Percentiles rank a stretch among this genome's conserved stretches.
Evolutionary conservation across 1,140 invertebrate species (phyloP).

Genomic region (Lordiphosa stackelbergi): DNA sequence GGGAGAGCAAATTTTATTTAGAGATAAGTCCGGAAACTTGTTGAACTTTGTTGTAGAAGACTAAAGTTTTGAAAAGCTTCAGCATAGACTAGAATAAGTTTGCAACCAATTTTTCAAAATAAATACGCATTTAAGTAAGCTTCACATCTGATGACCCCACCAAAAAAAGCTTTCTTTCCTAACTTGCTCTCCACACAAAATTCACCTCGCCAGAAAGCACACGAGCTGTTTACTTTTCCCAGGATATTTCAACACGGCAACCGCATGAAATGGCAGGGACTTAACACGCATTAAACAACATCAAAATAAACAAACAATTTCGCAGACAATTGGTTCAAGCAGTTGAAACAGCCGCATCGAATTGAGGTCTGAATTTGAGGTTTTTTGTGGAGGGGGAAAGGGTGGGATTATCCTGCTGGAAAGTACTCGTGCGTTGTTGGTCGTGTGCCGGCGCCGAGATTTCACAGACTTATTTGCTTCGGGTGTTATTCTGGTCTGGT

Average conservation of each 20-base stretch:
- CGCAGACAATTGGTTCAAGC: conserved; percentile 65
- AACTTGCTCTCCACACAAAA: conserved; percentile 12
- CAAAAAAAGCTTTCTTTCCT: conserved; percentile 30
- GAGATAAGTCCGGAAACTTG: too few relatives aligned
- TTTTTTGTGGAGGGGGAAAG: conserved; percentile 9
- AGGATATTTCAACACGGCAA: conserved; percentile 43
- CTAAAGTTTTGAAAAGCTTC: neutral
- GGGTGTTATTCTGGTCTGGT: conserved; percentile 30
- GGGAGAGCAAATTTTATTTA: too few relatives aligned
- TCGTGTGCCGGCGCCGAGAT: conserved; percentile 48
- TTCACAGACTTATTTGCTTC: conserved; percentile 44
- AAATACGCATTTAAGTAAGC: conserved; percentile 8
- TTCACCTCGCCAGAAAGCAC: conserved; percentile 29
- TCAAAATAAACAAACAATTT: conserved; percentile 75
- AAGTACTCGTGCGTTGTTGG: conserved; percentile 29
- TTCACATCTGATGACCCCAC: neutral
- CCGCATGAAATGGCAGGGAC: conserved; percentile 39
- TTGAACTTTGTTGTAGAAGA: too few relatives aligned
- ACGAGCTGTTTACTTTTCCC: conserved; percentile 61
- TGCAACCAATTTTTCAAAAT: conserved; percentile 14
- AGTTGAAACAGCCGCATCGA: conserved; percentile 45
- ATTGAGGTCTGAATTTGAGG: conserved; percentile 42
- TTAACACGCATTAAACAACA: conserved; percentile 69
- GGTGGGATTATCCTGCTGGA: conserved; percentile 63
- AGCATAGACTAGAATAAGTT: conserved; percentile 1